These are phyloP conservation scores for Ornithoptera alexandrae DNA, from an alignment of 2,888 invertebrate species.

Conservation along the genomic window DNA sequence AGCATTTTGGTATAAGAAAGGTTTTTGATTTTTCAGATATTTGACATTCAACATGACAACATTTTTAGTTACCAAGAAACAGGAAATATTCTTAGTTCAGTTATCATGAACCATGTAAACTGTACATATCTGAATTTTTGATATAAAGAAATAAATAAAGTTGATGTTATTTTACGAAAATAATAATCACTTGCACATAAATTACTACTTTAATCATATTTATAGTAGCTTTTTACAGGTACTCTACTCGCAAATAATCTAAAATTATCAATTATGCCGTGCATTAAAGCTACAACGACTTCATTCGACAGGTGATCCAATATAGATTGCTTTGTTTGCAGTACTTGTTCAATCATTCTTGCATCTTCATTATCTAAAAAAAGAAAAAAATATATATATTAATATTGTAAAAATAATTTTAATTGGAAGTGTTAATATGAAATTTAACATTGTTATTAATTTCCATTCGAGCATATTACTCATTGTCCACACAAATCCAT, in stretches of 20 bases:
- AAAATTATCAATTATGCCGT: conserved; percentile 66
- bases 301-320: conserved; percentile 67
- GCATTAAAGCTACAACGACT: conserved; percentile 64
- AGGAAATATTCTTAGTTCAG: no score
- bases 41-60: no score
- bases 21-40: no score
- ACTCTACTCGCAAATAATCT: conserved; percentile 60
- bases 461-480: no score
- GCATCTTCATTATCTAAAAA: conserved; percentile 52
- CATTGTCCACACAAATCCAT: no score
- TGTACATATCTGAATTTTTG: no score
- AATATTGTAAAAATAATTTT: not conserved
- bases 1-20: no score
- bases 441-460: no score
- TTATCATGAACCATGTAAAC: no score
- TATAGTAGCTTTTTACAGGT: conserved; percentile 65
- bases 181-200: not conserved
- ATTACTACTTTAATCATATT: conserved; percentile 40
- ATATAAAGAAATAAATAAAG: no score
- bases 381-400: conserved; percentile 1
- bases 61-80: no score
- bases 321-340: conserved; percentile 49
- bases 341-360: conserved; percentile 47
- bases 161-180: not conserved
- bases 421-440: not conserved